phyloP scores from a whole-genome alignment of 2,888 invertebrate species.

The Mantis religiosa region DNA sequence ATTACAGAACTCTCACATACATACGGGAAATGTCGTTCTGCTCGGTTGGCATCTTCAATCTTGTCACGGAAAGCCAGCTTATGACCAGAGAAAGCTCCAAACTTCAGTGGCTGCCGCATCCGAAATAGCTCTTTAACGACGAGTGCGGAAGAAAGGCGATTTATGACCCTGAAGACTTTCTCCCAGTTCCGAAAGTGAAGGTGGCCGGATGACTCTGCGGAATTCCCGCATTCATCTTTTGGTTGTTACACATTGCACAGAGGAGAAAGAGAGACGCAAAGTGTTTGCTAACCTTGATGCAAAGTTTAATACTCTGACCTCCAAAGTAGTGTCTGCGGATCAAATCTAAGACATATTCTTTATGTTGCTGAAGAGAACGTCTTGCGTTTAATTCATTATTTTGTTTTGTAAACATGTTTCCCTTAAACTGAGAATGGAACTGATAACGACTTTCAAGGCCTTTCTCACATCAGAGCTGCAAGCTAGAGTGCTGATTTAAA shows the following conservation, averaged over 20 bases:
- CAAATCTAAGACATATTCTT: too few species aligned
- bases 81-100: background rate
- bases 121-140: background rate
- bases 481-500: too few species aligned
- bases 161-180: background rate
- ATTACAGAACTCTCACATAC: background rate
- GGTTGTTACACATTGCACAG: background rate
- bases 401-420: too few species aligned
- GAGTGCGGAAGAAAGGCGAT: background rate
- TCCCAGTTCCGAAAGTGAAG: background rate
- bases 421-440: too few species aligned
- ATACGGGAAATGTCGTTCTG: background rate
- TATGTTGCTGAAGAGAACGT: too few species aligned
- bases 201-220: background rate
- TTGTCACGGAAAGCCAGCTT: background rate
- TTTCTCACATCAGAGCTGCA: too few species aligned
- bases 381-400: too few species aligned
- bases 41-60: background rate
- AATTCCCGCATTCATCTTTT: background rate
- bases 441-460: too few species aligned
- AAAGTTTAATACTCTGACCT: too few species aligned
- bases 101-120: background rate
- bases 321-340: too few species aligned
- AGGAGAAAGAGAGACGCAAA: background rate
- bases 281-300: background rate